Base-by-base conservation (phyloP, 2,888 invertebrate species). In the Eremobia ochroleuca region DNA sequence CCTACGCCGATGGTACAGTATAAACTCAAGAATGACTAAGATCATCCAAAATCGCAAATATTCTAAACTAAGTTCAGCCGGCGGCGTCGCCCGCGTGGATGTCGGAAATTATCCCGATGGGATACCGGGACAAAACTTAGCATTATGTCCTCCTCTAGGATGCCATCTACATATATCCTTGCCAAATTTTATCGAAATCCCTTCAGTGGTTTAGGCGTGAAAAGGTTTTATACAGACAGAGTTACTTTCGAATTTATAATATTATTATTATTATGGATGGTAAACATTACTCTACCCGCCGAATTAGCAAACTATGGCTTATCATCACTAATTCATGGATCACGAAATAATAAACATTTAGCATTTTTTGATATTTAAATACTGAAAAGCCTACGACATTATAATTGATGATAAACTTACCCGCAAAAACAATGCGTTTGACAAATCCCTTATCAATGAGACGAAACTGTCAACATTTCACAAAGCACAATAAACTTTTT, bases 401-500 rank as follows among this genome's bases (percentile, higher is more conserved):
- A 52, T 40, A 73, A 49, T 76, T 49, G n/a, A n/a, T 40, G 34
- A 78, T 61, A 79, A 79, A 86, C 88, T 88, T 71, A 90, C 90
- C 89, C 89, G 71, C 66, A 76, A 85, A 67, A 77, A 75, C 69
- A 81, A 82, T 65, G 73, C 83, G 46, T 64, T 70, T 59, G 11
- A 71, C 64, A 79, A 89, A 90, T 90, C 89, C 89, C 86, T 76
- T 78, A 83, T 68, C 80, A 75, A 83, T 68, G 64, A 67, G 18
- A n/a, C 37, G 52, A 59, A 70, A 73, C 34, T 58, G 49, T 55
- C 25, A 80, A 70, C 76, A 84, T 81, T 40, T 31, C 81, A 83
- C 84, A 67, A 55, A 72, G 4, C 85, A 83, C 83, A 68, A 76
- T 18, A 62, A 81, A 65, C 71, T 37, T 62, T 67, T 59, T 13